Conservation (phyloP, 2,797 vertebrate genomes). For the Bovichtus diacanthus region DNA sequence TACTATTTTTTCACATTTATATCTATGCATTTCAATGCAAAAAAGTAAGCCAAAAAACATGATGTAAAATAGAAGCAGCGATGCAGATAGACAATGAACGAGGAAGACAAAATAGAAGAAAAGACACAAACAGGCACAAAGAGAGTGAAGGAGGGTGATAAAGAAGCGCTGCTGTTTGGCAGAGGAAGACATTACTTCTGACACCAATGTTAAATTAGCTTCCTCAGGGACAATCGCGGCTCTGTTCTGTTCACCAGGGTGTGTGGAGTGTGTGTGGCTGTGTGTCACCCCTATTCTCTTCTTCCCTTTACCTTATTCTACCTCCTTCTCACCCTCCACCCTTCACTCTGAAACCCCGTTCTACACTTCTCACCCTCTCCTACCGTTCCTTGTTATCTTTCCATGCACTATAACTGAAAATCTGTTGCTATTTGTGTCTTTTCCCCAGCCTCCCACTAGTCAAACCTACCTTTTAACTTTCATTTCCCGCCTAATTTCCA, state of each 20-base stretch:
- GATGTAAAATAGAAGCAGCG: neutral
- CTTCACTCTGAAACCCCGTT: slow-evolving; percentile 20
- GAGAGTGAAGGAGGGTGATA: slow-evolving; percentile 54
- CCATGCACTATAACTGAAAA: neutral
- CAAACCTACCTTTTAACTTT: neutral
- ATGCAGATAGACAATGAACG: slow-evolving; percentile 1
- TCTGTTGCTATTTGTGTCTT: neutral
- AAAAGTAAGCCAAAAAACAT: neutral
- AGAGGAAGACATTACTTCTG: slow-evolving; percentile 77
- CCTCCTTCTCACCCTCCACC: slow-evolving; percentile 9
- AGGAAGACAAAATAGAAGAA: slow-evolving; percentile 33
- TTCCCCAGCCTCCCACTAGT: neutral
- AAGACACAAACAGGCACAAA: slow-evolving; percentile 41
- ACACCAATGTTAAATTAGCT: slow-evolving; percentile 82
- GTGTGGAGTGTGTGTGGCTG: slow-evolving; percentile 54
- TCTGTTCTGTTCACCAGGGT: slow-evolving; percentile 73
- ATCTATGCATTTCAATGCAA: neutral
- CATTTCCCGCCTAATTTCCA: neutral
- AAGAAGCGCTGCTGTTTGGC: slow-evolving; percentile 72
- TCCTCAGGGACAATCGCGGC: slow-evolving; percentile 73
- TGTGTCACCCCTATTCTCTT: slow-evolving; percentile 44
- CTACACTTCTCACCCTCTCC: slow-evolving; percentile 12
- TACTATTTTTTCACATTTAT: neutral
- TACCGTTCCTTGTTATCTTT: neutral
- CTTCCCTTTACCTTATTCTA: slow-evolving; percentile 21